phyloP scores from a whole-genome alignment of 2,797 vertebrate species.

The Psittacula echo region DNA sequence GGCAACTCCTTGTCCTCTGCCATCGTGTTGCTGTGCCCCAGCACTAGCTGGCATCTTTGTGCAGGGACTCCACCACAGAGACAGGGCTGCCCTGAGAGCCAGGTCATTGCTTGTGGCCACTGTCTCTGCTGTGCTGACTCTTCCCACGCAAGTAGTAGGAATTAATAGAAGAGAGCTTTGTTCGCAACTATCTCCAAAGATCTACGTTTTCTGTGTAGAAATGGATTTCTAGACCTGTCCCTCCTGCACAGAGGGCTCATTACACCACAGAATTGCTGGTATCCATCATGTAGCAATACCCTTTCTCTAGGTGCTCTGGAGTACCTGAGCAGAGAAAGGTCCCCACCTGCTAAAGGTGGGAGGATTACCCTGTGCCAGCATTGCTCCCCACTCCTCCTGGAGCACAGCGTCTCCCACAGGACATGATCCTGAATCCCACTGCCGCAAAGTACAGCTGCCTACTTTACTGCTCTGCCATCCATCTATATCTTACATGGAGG shows the following conservation, averaged over 20 bases:
- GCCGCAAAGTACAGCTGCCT: background rate
- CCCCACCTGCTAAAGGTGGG: background rate
- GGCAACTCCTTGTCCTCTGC: background rate
- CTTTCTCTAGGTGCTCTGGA: background rate
- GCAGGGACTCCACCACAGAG: background rate
- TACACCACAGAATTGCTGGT: background rate
- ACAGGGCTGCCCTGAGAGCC: background rate
- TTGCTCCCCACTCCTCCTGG: background rate
- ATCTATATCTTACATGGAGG: accelerated
- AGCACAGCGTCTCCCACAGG: background rate
- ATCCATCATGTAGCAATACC: accelerated
- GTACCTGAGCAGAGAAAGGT: background rate
- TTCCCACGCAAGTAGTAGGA: background rate
- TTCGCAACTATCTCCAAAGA: background rate
- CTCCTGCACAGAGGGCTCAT: background rate
- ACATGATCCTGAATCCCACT: background rate
- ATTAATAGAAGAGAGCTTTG: background rate
- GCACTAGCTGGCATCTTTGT: background rate
- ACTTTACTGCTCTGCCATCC: background rate
- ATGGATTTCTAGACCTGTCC: background rate
- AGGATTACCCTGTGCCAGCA: background rate
- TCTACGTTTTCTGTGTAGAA: background rate
- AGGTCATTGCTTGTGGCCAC: background rate
- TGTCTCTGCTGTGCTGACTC: background rate
- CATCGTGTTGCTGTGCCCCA: background rate